Conservation (phyloP, 1,140 invertebrate genomes). For the Bicyclus anynana region DNA sequence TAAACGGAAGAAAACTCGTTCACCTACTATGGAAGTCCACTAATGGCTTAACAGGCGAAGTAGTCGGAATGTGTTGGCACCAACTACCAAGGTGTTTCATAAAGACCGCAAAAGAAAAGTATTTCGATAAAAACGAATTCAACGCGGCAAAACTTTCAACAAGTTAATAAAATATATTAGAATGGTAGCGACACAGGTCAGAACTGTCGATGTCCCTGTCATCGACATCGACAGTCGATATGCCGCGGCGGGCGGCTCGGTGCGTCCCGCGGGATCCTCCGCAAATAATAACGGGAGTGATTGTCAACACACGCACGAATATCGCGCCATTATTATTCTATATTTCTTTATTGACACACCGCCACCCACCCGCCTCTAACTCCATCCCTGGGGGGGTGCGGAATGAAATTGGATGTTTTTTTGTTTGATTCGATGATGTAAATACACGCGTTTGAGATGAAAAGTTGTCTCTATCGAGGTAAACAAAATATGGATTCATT, state of each 20-base stretch:
- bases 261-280: constrained; percentile 42
- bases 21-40: no score
- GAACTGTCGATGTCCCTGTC: background rate
- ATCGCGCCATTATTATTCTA: constrained; percentile 53
- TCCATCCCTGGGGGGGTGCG: constrained; percentile 9
- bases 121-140: no score
- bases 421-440: constrained; percentile 23
- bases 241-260: background rate
- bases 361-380: constrained; percentile 5
- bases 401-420: constrained; percentile 9
- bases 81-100: no score
- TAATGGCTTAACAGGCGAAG: no score
- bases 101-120: no score
- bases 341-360: constrained; percentile 36
- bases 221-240: constrained; percentile 10
- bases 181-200: no score
- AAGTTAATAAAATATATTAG: no score
- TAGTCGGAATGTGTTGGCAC: no score
- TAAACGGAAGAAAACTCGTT: no score
- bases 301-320: constrained; percentile 67
- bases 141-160: no score
- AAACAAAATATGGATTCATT: background rate
- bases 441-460: constrained; percentile 11
- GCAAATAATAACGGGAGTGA: constrained; percentile 68
- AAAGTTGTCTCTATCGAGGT: background rate